Conservation (phyloP, 2,888 invertebrate genomes). For the Agrotis exclamationis region DNA sequence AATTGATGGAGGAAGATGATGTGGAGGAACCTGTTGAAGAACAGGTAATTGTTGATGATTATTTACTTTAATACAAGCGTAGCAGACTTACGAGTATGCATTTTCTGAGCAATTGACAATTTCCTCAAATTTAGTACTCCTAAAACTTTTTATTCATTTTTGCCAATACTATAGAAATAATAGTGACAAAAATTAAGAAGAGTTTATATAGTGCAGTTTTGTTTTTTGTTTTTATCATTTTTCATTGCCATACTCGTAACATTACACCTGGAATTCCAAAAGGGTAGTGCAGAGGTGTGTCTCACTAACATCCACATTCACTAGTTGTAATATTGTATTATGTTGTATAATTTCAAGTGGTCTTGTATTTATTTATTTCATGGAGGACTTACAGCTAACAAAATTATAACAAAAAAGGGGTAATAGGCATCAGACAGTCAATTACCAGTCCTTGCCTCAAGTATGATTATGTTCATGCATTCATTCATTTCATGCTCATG, state of each 20-base stretch:
- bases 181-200: background rate
- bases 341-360: no score
- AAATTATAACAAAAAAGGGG: no score
- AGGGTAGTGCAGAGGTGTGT: background rate
- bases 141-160: no score
- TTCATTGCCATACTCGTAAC: background rate
- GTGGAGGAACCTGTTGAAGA: constrained; percentile 26
- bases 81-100: no score
- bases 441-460: no score
- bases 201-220: no score
- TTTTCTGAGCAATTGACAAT: background rate
- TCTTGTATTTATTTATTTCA: background rate
- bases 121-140: background rate
- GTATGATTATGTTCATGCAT: no score
- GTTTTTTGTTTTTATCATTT: background rate
- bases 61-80: background rate
- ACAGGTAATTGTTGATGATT: constrained; percentile 2
- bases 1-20: constrained; percentile 79
- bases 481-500: no score
- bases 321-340: background rate
- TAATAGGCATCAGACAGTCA: no score
- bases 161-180: no score
- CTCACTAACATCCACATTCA: no score
- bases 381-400: no score
- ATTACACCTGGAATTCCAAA: background rate